Evolutionary conservation across 2,888 invertebrate species (phyloP).

Genomic region (Mesoligia furuncula): DNA sequence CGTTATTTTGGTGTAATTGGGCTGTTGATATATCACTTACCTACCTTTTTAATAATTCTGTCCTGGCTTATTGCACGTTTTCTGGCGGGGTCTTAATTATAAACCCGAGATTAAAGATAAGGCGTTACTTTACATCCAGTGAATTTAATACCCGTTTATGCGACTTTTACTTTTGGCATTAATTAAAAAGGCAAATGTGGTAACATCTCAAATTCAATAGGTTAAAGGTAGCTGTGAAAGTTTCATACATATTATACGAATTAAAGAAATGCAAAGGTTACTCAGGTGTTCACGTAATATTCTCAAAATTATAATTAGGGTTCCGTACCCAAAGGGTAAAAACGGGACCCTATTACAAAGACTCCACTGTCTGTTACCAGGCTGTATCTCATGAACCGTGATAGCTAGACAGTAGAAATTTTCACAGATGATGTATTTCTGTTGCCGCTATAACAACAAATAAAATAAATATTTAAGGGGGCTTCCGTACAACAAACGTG

Average conservation of each 20-base stretch:
- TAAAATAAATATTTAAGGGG: too few species aligned
- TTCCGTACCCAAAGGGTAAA: too few species aligned
- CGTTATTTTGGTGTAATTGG: background rate
- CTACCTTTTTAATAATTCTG: constrained; percentile 11
- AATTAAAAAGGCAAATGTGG: constrained; percentile 43
- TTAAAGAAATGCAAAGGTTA: background rate
- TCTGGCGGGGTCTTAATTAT: constrained; percentile 28
- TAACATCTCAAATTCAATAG: constrained; percentile 38
- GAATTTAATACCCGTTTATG: constrained; percentile 17
- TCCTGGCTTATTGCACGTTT: constrained; percentile 8
- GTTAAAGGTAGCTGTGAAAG: constrained; percentile 2
- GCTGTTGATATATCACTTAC: constrained; percentile 1
- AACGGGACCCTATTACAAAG: too few species aligned
- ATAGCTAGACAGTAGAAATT: too few species aligned
- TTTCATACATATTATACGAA: background rate
- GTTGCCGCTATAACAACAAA: too few species aligned
- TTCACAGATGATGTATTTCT: too few species aligned
- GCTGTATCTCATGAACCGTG: too few species aligned
- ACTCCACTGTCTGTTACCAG: too few species aligned
- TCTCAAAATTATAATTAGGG: background rate
- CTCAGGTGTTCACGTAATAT: background rate
- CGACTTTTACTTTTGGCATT: constrained; percentile 34
- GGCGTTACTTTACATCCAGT: constrained; percentile 20
- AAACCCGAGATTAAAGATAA: constrained; percentile 35
- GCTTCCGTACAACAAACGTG: too few species aligned